A percentile compares a stretch with the other conserved stretches of the same genome.
These are phyloP conservation scores for Xestia rhomboidea DNA, from an alignment of 2,888 invertebrate genomes.

Conservation along the genomic window DNA sequence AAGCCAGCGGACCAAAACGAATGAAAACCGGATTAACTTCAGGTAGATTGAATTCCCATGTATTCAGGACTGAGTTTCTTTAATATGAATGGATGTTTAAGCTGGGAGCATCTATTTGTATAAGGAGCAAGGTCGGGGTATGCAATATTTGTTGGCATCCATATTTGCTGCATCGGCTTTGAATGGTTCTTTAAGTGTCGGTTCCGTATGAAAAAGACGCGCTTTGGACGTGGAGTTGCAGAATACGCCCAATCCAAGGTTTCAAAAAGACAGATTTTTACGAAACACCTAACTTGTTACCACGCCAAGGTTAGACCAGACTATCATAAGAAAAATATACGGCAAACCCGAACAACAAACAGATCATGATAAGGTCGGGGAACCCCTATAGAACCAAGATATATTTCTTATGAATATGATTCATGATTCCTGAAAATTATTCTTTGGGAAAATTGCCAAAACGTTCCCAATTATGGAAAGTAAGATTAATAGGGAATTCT, in stretches of 20 bases:
- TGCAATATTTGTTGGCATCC: background rate
- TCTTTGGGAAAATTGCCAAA: conserved; percentile 28
- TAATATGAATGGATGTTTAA: background rate
- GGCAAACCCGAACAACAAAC: background rate
- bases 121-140: no score
- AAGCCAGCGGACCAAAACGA: conserved; percentile 18
- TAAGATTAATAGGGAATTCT: background rate
- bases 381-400: conserved; percentile 13
- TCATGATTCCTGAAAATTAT: conserved; percentile 8
- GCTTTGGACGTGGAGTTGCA: background rate
- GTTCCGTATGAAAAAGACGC: background rate
- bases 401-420: background rate
- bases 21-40: conserved; percentile 15
- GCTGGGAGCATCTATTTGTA: background rate
- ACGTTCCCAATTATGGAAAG: conserved; percentile 26
- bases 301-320: background rate
- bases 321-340: background rate
- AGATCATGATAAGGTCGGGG: conserved; percentile 12
- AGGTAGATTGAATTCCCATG: conserved; percentile 7
- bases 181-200: background rate
- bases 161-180: background rate
- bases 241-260: background rate
- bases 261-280: background rate
- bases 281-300: background rate
- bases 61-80: conserved; percentile 12